phyloP scores from a whole-genome alignment of 2,888 invertebrate genomes.

The Microplitis manilae region DNA sequence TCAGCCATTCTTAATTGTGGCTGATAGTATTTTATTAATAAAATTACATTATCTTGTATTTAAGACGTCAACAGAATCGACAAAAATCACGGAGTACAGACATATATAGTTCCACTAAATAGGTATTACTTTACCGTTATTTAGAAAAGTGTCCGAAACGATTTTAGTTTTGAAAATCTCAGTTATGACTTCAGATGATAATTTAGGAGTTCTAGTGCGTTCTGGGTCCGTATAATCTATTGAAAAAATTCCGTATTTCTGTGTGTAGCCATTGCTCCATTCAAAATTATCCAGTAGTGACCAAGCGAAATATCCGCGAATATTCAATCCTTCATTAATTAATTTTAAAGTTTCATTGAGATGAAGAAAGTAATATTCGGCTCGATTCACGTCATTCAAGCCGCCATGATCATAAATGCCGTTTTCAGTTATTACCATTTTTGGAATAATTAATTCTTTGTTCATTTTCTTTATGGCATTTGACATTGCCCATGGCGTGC shows the following conservation, averaged over 20 bases:
- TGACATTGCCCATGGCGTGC: conserved; percentile 77
- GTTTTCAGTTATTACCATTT: conserved; percentile 76
- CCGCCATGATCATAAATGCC: conserved; percentile 74
- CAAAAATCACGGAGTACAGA: too few species aligned
- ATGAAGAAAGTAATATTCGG: conserved; percentile 65
- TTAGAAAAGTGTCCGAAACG: not conserved
- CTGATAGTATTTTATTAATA: too few species aligned
- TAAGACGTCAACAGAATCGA: too few species aligned
- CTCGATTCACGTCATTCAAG: conserved; percentile 72
- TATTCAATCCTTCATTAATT: conserved; percentile 55
- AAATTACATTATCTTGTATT: too few species aligned
- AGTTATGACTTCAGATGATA: conserved; percentile 76
- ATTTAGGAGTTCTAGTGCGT: conserved; percentile 77
- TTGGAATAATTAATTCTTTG: conserved; percentile 74
- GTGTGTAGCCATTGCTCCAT: conserved; percentile 82
- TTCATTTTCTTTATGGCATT: conserved; percentile 75
- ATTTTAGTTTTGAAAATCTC: conserved; percentile 72
- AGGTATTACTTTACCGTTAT: not conserved
- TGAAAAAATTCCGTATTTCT: conserved; percentile 78
- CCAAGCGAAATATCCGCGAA: conserved; percentile 81
- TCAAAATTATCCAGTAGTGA: conserved; percentile 89
- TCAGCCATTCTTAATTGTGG: too few species aligned
- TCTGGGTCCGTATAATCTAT: conserved; percentile 78
- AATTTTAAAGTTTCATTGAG: conserved; percentile 52
- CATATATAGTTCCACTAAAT: not conserved